Evolutionary conservation across 2,888 invertebrate species (phyloP).

Genomic region (Molanna angustata): DNA sequence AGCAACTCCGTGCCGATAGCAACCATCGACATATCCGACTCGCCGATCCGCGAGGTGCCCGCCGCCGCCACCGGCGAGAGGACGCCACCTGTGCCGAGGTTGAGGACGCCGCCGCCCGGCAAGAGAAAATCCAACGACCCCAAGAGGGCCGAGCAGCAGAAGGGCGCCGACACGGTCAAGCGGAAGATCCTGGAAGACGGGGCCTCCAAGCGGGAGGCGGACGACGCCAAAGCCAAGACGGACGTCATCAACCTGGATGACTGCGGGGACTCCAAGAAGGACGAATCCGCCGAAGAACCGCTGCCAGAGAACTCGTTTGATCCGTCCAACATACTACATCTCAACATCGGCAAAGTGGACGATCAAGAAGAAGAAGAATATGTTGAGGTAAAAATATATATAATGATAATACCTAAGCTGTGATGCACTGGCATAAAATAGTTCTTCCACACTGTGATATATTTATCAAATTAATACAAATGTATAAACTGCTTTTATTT

Average conservation of each 20-base stretch:
- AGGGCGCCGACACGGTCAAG: constrained; percentile 13
- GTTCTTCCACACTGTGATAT: no score
- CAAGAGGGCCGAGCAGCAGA: constrained; percentile 16
- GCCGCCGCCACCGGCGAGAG: constrained; percentile 29
- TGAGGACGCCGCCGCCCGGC: constrained; percentile 38
- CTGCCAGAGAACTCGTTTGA: constrained; percentile 25
- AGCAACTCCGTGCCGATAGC: constrained; percentile 37
- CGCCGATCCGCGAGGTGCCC: constrained; percentile 43
- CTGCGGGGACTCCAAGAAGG: constrained; percentile 7
- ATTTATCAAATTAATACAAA: no score
- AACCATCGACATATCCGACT: constrained; percentile 48
- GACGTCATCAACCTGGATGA: constrained; percentile 13
- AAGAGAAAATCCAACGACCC: constrained; percentile 24
- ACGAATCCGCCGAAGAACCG: constrained; percentile 14
- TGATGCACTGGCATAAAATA: no score
- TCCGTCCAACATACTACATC: constrained; percentile 31
- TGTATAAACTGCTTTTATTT: no score
- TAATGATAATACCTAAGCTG: no score
- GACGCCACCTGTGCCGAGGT: constrained; percentile 34
- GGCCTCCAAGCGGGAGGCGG: not conserved
- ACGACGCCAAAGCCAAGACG: constrained; percentile 1
- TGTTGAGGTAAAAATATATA: no score
- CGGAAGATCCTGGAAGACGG: constrained; percentile 16
- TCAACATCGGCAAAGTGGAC: constrained; percentile 35
- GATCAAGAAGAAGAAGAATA: constrained; percentile 38